phyloP scores from a whole-genome alignment of 2,113 vertebrate genomes.

The Mellivora capensis region DNA sequence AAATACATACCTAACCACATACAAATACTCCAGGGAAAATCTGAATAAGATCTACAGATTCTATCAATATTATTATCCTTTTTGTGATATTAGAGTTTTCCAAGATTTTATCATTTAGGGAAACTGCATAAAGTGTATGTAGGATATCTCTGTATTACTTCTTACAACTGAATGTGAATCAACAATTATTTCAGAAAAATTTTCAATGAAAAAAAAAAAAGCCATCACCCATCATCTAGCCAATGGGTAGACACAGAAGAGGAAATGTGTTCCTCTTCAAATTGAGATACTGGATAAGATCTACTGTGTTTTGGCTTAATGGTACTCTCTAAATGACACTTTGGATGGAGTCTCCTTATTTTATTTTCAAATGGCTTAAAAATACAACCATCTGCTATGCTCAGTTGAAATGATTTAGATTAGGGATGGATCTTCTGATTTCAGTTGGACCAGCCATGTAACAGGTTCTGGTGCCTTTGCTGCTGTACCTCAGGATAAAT shows the following conservation, averaged over 20 bases:
- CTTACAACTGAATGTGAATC: background rate
- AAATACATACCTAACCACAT: background rate
- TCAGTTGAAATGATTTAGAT: background rate
- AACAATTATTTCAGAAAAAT: background rate
- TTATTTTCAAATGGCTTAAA: slow-evolving; percentile 17
- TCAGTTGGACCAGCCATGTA: background rate
- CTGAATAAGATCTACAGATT: background rate
- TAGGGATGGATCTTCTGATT: background rate
- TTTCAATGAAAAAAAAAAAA: background rate
- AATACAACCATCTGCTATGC: background rate
- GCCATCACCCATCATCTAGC: background rate
- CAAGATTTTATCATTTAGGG: background rate
- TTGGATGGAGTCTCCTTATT: background rate
- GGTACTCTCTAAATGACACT: background rate
- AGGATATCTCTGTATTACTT: background rate
- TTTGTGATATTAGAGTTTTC: background rate
- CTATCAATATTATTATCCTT: background rate
- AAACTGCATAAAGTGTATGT: background rate
- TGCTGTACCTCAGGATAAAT: background rate
- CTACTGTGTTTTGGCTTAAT: background rate
- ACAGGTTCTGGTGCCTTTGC: background rate
- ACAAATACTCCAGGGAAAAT: background rate
- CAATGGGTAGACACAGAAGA: background rate
- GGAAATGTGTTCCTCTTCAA: background rate
- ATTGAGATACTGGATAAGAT: background rate